These are phyloP conservation scores for Teleiodes luculella DNA, from an alignment of 2,888 invertebrate genomes.

Conservation along the genomic window DNA sequence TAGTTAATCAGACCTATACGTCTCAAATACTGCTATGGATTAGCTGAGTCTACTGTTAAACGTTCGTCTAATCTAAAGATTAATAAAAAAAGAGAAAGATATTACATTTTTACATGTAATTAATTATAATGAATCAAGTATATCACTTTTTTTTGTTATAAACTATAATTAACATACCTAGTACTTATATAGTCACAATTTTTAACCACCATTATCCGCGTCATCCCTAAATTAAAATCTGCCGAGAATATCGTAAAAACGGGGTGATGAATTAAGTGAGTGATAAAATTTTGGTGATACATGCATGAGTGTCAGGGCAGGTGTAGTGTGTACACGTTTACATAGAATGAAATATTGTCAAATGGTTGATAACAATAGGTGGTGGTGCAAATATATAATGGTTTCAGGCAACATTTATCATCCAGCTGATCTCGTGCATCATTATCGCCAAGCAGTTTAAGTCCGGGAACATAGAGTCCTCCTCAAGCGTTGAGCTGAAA, in stretches of 20 bases:
- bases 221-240: background rate
- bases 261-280: background rate
- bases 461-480: slow-evolving; percentile 9
- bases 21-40: slow-evolving; percentile 7
- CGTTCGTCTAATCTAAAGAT: slow-evolving; percentile 1
- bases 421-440: slow-evolving; percentile 63
- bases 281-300: slow-evolving; percentile 38
- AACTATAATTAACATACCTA: background rate
- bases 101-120: background rate
- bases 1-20: slow-evolving; percentile 4
- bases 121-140: background rate
- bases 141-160: background rate
- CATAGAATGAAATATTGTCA: slow-evolving; percentile 31
- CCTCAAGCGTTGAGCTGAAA: slow-evolving; percentile 10
- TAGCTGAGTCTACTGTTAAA: slow-evolving; percentile 5
- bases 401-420: slow-evolving; percentile 68
- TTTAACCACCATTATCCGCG: background rate
- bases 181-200: background rate
- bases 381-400: slow-evolving; percentile 52
- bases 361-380: slow-evolving; percentile 30
- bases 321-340: slow-evolving; percentile 40
- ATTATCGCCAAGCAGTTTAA: slow-evolving; percentile 27
- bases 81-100: background rate
- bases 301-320: slow-evolving; percentile 54
- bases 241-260: background rate